phyloP scores from a whole-genome alignment of 1,140 invertebrate genomes.

The Wiebesia pumilae region DNA sequence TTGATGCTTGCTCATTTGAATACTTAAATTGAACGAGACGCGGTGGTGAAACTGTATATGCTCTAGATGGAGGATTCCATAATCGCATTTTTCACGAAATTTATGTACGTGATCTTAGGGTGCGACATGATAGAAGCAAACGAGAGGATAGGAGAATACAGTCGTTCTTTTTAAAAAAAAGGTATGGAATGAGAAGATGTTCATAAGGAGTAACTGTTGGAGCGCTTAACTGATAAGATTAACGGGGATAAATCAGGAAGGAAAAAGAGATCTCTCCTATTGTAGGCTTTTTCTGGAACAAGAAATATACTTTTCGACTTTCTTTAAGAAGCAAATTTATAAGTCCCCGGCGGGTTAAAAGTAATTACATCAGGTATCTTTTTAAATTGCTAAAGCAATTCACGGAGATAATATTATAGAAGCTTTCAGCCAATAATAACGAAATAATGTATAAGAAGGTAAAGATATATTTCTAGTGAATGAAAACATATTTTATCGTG shows the following conservation, averaged over 20 bases:
- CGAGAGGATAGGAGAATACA: not conserved
- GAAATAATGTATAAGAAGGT: slow-evolving; percentile 4
- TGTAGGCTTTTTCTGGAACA: not conserved
- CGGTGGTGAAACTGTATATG: slow-evolving; percentile 38
- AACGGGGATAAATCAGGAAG: slow-evolving; percentile 49
- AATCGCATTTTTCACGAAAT: slow-evolving; percentile 74
- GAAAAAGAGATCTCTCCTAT: not conserved
- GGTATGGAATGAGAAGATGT: not conserved
- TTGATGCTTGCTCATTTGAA: slow-evolving; percentile 72
- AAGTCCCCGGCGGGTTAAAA: slow-evolving; percentile 11
- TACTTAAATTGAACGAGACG: slow-evolving; percentile 75
- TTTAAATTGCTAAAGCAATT: slow-evolving; percentile 26
- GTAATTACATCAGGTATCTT: slow-evolving; percentile 20
- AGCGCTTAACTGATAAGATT: slow-evolving; percentile 17
- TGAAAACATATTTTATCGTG: not conserved
- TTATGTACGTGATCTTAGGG: slow-evolving; percentile 73
- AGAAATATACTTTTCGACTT: not conserved
- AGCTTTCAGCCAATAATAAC: slow-evolving; percentile 5
- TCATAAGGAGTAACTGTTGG: not conserved
- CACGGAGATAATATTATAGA: slow-evolving; percentile 17
- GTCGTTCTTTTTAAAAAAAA: not conserved
- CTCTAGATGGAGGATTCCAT: slow-evolving; percentile 64
- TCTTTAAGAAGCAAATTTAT: slow-evolving; percentile 19
- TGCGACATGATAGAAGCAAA: slow-evolving; percentile 61
- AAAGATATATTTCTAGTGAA: not conserved